Evolutionary conservation across 2,797 vertebrate species (phyloP), one percentile per base, ranked within the genome.

Genomic region (Lepilemur septentrionalis): DNA sequence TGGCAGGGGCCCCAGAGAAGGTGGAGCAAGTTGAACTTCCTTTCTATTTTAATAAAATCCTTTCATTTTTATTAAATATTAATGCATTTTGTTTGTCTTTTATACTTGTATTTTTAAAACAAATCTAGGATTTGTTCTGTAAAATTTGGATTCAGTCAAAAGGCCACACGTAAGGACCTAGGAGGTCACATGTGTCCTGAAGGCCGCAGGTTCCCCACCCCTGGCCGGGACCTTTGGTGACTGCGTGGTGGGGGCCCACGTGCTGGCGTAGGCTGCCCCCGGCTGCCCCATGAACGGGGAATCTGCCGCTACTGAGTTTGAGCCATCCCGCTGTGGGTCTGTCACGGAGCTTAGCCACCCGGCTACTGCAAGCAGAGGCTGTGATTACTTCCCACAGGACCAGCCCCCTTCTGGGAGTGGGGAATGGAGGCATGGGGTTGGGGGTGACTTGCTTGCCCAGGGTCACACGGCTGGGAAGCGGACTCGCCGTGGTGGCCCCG

Each of bases 161-260:
- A 65, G 63, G 32, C 63, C 32, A n/a, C 63, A 65, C 3, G n/a
- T 65, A n/a, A 65, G 32, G 63, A 65, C 63, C 32, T 65, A n/a
- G 63, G 32, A n/a, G 32, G 63, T 32, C 32, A 65, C 4, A 5
- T n/a, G 32, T 65, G 32, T 15, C 15, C 63, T 2, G 32, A 65
- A 65, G 63, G 63, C 63, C 63, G 7, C 63, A 65, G 63, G 32
- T n/a, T 32, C 15, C 63, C 63, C 63, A 9, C 14, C 17, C 15
- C 63, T n/a, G 14, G 55, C 55, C 85, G 35, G 72, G 50, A 46
- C 89, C 79, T 46, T 57, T 7, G 0, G 5, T 18, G 57, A 7
- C 20, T 0, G 0, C 17, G 4, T 0, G 2, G 10, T 13, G 23
- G 65, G 28, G 28, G 23, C 23, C 59, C 1, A 0, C 15, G 2